Percentiles rank a stretch among this genome's conserved stretches.
Evolutionary conservation across 2,888 invertebrate genomes (phyloP).

Genomic region (Lepidocyrtoides sp.): DNA sequence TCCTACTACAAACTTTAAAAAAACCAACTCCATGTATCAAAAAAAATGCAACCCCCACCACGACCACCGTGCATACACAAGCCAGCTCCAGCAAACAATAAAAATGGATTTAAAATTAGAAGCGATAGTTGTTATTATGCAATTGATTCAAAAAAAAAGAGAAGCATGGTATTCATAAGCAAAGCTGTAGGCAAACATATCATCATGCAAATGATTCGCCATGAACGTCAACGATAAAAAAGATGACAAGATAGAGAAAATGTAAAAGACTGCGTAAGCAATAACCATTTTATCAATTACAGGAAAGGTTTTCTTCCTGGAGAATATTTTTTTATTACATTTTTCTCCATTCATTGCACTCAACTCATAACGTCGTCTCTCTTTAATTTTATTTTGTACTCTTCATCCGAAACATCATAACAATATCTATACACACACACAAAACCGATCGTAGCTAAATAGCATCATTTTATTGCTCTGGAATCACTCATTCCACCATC

Average conservation of each 20-base stretch:
- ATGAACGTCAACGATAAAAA: constrained; percentile 49
- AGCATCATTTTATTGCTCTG: neutral
- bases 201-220: constrained; percentile 43
- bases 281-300: constrained; percentile 58
- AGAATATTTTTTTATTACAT: constrained; percentile 29
- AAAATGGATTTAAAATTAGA: constrained; percentile 35
- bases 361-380: neutral
- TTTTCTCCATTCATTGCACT: constrained; percentile 19
- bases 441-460: constrained; percentile 3
- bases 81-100: neutral
- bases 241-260: constrained; percentile 36
- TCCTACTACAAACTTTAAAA: too few species aligned
- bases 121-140: neutral
- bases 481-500: constrained; percentile 30
- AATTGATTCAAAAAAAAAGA: constrained; percentile 14
- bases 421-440: constrained; percentile 13
- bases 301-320: constrained; percentile 18
- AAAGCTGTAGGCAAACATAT: too few species aligned
- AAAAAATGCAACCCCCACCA: neutral
- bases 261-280: neutral
- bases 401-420: constrained; percentile 36
- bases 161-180: too few species aligned
- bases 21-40: too few species aligned
- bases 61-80: neutral
- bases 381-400: neutral